Percentiles rank a stretch among this genome's conserved stretches.
phyloP scores from a whole-genome alignment of 2,797 vertebrate genomes.

The Pipistrellus pipistrellus region DNA sequence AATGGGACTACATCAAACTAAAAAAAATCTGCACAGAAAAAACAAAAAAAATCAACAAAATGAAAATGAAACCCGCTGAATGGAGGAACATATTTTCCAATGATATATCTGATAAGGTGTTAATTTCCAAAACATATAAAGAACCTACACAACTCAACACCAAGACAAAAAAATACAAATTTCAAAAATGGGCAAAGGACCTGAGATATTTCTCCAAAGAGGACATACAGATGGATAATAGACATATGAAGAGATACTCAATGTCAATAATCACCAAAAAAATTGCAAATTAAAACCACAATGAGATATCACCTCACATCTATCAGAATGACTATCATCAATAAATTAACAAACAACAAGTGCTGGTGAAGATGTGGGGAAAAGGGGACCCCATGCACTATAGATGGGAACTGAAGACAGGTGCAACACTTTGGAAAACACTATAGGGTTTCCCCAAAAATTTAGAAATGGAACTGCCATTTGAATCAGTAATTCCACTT shows the following conservation, averaged over 20 bases:
- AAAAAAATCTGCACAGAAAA: background rate
- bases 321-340: background rate
- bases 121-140: background rate
- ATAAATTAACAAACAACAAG: background rate
- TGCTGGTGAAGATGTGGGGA: background rate
- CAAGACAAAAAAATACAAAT: background rate
- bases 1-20: background rate
- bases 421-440: background rate
- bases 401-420: background rate
- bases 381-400: background rate
- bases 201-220: background rate
- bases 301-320: background rate
- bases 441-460: background rate
- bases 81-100: background rate
- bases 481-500: background rate
- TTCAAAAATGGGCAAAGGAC: background rate
- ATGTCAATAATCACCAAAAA: background rate
- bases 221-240: background rate
- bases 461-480: background rate
- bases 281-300: background rate
- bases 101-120: background rate
- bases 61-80: background rate
- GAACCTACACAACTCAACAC: background rate
- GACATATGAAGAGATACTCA: background rate
- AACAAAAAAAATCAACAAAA: background rate